These are phyloP conservation scores for Allygus modestus DNA, from an alignment of 2,888 invertebrate genomes.

Conservation along the genomic window DNA sequence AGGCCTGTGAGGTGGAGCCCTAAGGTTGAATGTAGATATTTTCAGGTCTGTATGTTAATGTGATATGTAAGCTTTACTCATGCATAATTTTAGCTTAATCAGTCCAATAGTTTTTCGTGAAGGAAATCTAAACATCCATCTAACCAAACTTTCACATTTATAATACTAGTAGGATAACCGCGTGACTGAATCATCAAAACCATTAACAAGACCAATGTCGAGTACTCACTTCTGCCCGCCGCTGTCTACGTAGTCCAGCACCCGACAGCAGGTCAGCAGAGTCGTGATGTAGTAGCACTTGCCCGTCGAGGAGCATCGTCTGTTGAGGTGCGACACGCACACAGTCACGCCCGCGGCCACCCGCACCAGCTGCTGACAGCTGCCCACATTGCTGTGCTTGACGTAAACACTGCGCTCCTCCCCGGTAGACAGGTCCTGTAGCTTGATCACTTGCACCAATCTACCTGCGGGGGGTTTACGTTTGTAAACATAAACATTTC, in stretches of 20 bases:
- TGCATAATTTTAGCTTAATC: too few relatives aligned
- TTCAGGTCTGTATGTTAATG: too few relatives aligned
- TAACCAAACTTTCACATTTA: too few relatives aligned
- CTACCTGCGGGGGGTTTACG: constrained; percentile 17
- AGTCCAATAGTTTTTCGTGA: too few relatives aligned
- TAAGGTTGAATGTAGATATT: too few relatives aligned
- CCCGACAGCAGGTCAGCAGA: constrained; percentile 12
- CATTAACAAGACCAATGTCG: too few relatives aligned
- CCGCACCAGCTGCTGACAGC: background rate
- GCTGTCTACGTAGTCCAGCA: background rate
- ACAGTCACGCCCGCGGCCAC: background rate
- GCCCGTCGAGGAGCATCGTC: constrained; percentile 3
- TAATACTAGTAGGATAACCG: too few relatives aligned
- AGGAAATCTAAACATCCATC: too few relatives aligned
- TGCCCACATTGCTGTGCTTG: constrained; percentile 14
- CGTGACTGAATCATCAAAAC: too few relatives aligned
- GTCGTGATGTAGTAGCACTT: constrained; percentile 47
- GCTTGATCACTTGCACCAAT: constrained; percentile 39
- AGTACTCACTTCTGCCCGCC: background rate
- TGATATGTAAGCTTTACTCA: too few relatives aligned
- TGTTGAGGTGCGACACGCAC: constrained; percentile 19
- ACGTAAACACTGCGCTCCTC: constrained; percentile 38
- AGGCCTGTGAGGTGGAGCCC: too few relatives aligned
- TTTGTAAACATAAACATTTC: too few relatives aligned
- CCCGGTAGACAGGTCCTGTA: background rate